Evolutionary conservation across 2,797 vertebrate species (phyloP).

Genomic region (Sphaeramia orbicularis): DNA sequence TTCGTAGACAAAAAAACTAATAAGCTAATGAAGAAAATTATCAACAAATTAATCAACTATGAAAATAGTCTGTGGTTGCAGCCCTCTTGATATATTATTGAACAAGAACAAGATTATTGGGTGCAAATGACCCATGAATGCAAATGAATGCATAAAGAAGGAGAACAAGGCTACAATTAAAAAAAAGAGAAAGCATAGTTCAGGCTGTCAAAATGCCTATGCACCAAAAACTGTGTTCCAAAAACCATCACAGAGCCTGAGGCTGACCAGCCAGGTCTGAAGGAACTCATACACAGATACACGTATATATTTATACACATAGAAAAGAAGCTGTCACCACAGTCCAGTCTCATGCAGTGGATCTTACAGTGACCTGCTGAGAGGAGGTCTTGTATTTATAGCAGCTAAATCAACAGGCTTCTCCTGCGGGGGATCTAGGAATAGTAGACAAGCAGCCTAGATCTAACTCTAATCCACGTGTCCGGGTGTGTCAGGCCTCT

Average conservation of each 20-base stretch:
- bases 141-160: not conserved
- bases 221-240: conserved; percentile 27
- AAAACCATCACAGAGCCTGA: conserved; percentile 31
- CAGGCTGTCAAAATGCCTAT: conserved; percentile 24
- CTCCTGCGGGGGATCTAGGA: conserved; percentile 71
- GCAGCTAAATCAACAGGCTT: conserved; percentile 76
- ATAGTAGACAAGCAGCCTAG: conserved; percentile 69
- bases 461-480: conserved; percentile 62
- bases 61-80: no score
- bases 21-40: no score
- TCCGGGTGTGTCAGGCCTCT: conserved; percentile 31
- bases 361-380: conserved; percentile 59
- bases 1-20: not conserved
- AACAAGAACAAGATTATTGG: not conserved
- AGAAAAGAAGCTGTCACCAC: conserved; percentile 38
- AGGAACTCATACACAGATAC: conserved; percentile 12
- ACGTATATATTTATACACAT: not conserved
- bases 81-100: no score
- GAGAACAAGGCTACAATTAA: conserved; percentile 2
- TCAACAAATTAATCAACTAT: no score
- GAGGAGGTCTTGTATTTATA: conserved; percentile 75
- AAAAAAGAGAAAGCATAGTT: not conserved
- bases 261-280: conserved; percentile 19
- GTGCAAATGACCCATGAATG: not conserved
- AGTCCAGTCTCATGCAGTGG: conserved; percentile 42